phyloP scores from a whole-genome alignment of 2,888 invertebrate species.

The Cancer borealis region DNA sequence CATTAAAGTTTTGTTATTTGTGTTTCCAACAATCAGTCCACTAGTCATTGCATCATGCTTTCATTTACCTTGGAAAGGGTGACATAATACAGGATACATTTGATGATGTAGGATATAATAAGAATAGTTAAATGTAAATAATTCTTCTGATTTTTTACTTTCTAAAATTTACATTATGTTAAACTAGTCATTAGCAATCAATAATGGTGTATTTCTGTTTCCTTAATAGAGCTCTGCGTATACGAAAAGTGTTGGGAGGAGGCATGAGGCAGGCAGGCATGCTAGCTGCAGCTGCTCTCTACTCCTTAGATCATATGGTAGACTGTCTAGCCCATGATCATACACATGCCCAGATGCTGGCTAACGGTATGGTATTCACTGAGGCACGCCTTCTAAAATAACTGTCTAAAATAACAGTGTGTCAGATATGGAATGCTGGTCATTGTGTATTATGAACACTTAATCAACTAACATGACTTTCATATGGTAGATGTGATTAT shows the following conservation, averaged over 20 bases:
- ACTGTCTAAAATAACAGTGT: not conserved
- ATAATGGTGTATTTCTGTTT: not conserved
- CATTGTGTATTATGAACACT: no score
- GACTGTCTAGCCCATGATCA: constrained; percentile 89
- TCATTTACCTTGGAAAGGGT: not conserved
- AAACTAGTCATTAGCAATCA: no score
- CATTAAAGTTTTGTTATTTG: no score
- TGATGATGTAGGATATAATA: not conserved
- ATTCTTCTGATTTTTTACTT: no score
- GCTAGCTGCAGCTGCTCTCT: constrained; percentile 92
- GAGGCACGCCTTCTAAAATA: not conserved
- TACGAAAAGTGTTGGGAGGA: constrained; percentile 87
- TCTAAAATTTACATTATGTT: no score
- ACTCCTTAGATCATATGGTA: constrained; percentile 85
- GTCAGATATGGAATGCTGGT: not conserved
- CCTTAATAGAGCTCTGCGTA: constrained; percentile 61
- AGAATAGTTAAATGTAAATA: not conserved
- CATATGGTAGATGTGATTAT: no score
- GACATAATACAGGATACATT: not conserved
- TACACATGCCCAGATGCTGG: constrained; percentile 85
- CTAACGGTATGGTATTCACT: constrained; percentile 80
- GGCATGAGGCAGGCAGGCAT: constrained; percentile 96
- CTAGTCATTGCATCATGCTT: not conserved
- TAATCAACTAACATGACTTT: no score
- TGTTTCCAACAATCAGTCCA: no score